Evolutionary conservation across 2,888 invertebrate species (phyloP), one percentile per base, ranked within the genome.

Genomic region (Thera obeliscata): DNA sequence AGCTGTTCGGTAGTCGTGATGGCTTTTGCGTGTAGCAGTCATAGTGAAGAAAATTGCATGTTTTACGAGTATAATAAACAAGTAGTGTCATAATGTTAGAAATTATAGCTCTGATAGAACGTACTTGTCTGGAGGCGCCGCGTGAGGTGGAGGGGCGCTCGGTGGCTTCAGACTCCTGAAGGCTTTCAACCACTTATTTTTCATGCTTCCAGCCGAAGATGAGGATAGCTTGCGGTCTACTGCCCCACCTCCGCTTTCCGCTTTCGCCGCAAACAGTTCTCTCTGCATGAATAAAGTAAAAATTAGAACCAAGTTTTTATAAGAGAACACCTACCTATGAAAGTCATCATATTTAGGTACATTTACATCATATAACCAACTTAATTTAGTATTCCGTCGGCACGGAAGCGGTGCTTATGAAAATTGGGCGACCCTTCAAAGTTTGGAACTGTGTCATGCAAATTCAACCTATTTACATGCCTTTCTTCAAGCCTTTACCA

Each of bases 161-260:
- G 96, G 96, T 54, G 97, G 97, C 93, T 98, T 98, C 77, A 99
- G 95, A 90, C 98, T 98, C 88, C 98, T 97, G 95, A 99, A 98
- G 75, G 99, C 99, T 92, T 98, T 99, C 83, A 98, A 94, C 99
- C 99, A 99, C 95, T 98, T 98, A 87, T 97, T 98, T 94, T 98
- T 98, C 96, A 98, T 98, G 89, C 97, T 97, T 83, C 97, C 96
- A 76, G 97, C 96, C 76, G 97, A 97, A 67, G 97, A 96, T 62
- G 97, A 96, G 55, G 98, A 97, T 94, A 97, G 95, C 94, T 98
- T 98, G 74, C 98, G 95, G 90, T 97, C 97, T 78, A 95, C 94
- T 82, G 95, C 94, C 79, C 95, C 93, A 81, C 96, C 94, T 79
- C 96, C 94, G 84, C 96, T 95, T 81, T 97, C 97, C 71, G 96